Base-by-base conservation (phyloP, 1,140 invertebrate genomes). In the Papilio dardanus region DNA sequence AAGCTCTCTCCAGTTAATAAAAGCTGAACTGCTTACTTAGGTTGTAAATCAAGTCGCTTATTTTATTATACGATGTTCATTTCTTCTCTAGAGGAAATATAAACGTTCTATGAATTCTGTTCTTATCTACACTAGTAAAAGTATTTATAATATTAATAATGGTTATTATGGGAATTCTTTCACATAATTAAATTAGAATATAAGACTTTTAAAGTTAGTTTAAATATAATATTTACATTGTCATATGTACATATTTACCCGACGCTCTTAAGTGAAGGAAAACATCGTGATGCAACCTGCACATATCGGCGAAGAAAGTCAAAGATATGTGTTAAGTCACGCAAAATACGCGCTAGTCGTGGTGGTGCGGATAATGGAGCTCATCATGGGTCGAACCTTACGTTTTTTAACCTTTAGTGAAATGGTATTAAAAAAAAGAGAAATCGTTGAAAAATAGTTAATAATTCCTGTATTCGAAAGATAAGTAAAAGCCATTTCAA, bases 21-120 rank as follows among this genome's bases (percentile, higher is more conserved):
- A 69, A 69, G 35, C 33, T 40, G 31, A 69, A 69, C 31, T 4
- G 33, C 33, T 69, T 24, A 69, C 19, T 33, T 35, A 69, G 67
- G 67, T 1, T 69, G 67, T 69, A 69, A 69, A 69, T 40, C 21
- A 69, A 69, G 31, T 40, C 19, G 31, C 33, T 69, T 40, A 69
- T 69, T 69, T 37, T 10, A 69, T 40, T 24, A 24, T 80, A 78
- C 83, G 83, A 82, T 86, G 87, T 87, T 86, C 88, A 90, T 91
- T 92, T 91, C 87, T 91, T 91, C 77, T 81, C 58, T 74, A 71
- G 73, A 78, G 86, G 80, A 80, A 89, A 90, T 89, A 89, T 90
- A 88, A 87, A 75, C 80, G 86, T 81, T 85, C 84, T 85, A 85
- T 86, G 79, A 77, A 76, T 79, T 85, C 87, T 90, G 79, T 76